Evolutionary conservation across 1,140 invertebrate species (phyloP), one percentile per base, ranked within the genome.

Genomic region (Ips typographus): DNA sequence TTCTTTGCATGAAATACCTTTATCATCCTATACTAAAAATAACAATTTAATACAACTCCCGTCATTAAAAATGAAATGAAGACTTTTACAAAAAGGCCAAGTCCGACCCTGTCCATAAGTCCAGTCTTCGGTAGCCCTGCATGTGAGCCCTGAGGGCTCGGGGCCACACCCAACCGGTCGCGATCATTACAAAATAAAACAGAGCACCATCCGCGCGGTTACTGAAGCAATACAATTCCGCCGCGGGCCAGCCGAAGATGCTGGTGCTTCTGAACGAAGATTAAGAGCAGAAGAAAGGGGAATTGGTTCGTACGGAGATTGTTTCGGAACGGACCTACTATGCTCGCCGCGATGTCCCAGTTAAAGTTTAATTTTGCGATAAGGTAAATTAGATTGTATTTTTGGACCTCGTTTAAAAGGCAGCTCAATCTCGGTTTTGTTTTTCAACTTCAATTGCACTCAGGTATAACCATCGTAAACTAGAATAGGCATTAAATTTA

Each of bases 181-280:
- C 63, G 63, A 65, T 65, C 63, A 65, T 65, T 65, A 65, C 53
- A 65, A 65, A 65, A 65, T 65, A 65, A 65, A 65, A 65, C 63
- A 65, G 63, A 65, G 64, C 64, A 66, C 53, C 64, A 66, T 66
- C 64, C 64, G 64, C 64, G 64, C 64, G 64, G 53, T 66, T 66
- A 66, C 64, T 66, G 64, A 66, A 66, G 64, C 64, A 66, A 66
- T 66, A 66, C 64, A 66, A 66, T 66, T 66, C n/a, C 37, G 64
- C 64, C 64, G n/a, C 40, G 43, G 64, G 64, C 41, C 42, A 39
- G 22, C n/a, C 61, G 61, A 63, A 52, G 61, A 63, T 66, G 64
- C 64, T 66, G 64, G 43, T 66, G 64, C 64, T 66, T 57, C 64
- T 66, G 64, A 66, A 66, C 64, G 64, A 66, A 66, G 64, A 66